Evolutionary conservation across 92 coral and sea anemone species (phyloP), one percentile per base, ranked within the genome.

Genomic region (Meandrina meandrites): DNA sequence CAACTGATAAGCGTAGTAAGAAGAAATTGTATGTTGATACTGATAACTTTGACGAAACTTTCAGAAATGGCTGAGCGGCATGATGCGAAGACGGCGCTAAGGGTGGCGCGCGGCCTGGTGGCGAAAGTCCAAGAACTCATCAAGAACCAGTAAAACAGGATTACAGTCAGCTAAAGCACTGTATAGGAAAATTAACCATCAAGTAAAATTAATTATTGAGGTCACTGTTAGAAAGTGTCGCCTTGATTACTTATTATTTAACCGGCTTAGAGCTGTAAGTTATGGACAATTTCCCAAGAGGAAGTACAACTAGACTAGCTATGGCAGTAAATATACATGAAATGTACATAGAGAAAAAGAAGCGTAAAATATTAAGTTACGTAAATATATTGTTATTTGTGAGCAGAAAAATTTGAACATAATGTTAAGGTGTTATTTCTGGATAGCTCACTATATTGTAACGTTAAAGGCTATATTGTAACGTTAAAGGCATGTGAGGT

Each of bases 21-120:
- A 30, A 62, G 69, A 62, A n/a, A 22, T 62, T 24, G 6, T 62
- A 24, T n/a, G 13, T 62, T 62, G 69, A 62, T 62, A 0, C 21
- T 24, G 21, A 72, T 42, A 42, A 15, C 21, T 83, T 87, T 37
- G 71, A 15, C 35, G 71, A 37, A 17, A 53, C 83, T 79, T 84
- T 27, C 75, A 97, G 99, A 97, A 97, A 97, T 97, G 99, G 99
- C 99, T 12, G 99, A 97, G 79, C 82, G 99, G 35, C 99, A 97
- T 81, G 94, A 95, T 67, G 99, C 99, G 32, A 93, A 80, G 62
- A 92, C 96, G 11, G 93, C 95, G 28, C 86, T 97, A 27, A 91
- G 83, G 67, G 89, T 94, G 58, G 98, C 99, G 31, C 88, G 98
- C 22, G 85, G 92, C 82, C 92, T 94, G 57, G 93, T 97, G 21